phyloP scores from a whole-genome alignment of 2,113 vertebrate species.

The Genyomyrus donnyi region DNA sequence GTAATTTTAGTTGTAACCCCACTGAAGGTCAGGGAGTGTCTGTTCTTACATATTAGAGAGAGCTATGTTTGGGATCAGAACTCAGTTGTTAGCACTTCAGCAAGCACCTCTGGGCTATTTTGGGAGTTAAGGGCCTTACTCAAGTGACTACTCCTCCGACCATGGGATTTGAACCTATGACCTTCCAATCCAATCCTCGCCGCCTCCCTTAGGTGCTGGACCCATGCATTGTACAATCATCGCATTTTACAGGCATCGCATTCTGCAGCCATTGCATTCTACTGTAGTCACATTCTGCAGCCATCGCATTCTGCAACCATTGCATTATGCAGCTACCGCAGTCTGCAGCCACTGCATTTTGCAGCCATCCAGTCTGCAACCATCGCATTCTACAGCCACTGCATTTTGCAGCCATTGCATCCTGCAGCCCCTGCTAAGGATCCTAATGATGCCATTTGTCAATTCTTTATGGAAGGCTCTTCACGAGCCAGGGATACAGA shows the following conservation, averaged over 20 bases:
- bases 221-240: no score
- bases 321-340: no score
- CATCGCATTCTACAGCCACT: neutral
- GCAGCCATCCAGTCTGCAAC: no score
- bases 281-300: neutral
- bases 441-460: constrained; percentile 13
- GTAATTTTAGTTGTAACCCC: neutral
- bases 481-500: neutral
- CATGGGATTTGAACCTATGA: neutral
- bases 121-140: neutral
- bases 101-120: neutral
- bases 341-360: no score
- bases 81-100: neutral
- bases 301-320: no score
- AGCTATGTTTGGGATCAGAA: neutral
- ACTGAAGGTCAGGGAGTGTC: neutral
- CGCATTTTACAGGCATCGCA: neutral
- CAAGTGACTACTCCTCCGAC: neutral
- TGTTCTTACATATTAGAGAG: neutral
- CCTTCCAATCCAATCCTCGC: neutral
- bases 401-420: no score
- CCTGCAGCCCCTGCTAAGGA: neutral
- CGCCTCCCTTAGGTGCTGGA: no score
- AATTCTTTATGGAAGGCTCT: neutral
- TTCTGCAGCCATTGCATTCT: neutral